Evolutionary conservation across 1,140 invertebrate genomes (phyloP), one percentile per base, ranked within the genome.

Genomic region (Zaprionus ghesquierei): DNA sequence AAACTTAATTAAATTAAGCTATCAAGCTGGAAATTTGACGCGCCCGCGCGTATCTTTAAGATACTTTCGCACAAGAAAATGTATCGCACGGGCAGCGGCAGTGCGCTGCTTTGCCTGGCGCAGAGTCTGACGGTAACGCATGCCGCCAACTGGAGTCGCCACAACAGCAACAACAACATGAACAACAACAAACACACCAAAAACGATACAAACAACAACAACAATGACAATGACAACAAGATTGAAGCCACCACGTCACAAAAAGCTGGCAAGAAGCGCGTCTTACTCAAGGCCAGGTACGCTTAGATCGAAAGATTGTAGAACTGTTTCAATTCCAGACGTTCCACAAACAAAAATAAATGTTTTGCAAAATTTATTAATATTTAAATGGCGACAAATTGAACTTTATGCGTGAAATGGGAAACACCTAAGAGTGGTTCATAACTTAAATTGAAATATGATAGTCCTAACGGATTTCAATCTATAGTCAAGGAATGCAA

Each of bases 1-100:
- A 66, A 44, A 51, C 62, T 61, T 73, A 73, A 73, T 73, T 68
- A 29, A 73, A 73, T 73, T 73, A 73, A 73, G 20, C 49, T 54
- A 33, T 71, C 62, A 64, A 41, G 61, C 62, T 20, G 46, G 38
- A 49, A 56, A 38, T 56, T 56, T 64, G 38, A 63, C 60, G 29
- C 29, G 15, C 50, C 33, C 29, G 54, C 49, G 50, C 29, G 54
- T 51, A 66, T 66, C 54, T 65, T 44, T n/a, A 25, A 41, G 51
- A 54, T 64, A 41, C 50, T 54, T 54, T 44, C 13, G 61, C 23
- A n/a, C 38, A 35, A 41, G 31, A 58, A 56, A 20, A 72, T 53
- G 54, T 66, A 72, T 71, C 61, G 61, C 61, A 65, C 69, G 10
- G 61, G 53, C 31, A 65, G 61, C 31, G 61, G 51, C 41, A 71